A percentile compares a stretch with the other conserved stretches of the same genome.
These are phyloP conservation scores for Steatornis caripensis DNA, from an alignment of 2,113 vertebrate species.

Conservation along the genomic window DNA sequence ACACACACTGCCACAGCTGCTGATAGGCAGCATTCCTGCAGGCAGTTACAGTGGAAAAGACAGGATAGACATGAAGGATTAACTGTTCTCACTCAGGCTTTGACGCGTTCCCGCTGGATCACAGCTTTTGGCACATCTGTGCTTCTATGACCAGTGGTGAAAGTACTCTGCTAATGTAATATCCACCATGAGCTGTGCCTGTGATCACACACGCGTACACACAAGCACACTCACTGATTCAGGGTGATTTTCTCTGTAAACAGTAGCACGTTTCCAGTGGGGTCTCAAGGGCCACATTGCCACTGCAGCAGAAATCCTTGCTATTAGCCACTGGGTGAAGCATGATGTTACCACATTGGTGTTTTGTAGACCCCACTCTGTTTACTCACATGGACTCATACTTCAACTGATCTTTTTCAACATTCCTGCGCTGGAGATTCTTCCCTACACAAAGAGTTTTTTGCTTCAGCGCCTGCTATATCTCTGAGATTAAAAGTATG, in stretches of 20 bases:
- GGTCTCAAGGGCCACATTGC: neutral
- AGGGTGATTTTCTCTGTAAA: neutral
- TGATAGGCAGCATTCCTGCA: slow-evolving; percentile 21
- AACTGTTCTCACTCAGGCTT: slow-evolving; percentile 41
- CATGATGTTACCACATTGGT: neutral
- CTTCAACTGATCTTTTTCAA: neutral
- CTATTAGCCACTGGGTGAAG: neutral
- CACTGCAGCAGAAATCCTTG: neutral
- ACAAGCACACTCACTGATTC: neutral
- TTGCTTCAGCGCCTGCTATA: neutral
- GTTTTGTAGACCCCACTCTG: neutral
- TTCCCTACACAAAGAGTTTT: neutral
- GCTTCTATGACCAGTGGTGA: neutral
- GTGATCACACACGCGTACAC: neutral
- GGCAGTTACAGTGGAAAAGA: slow-evolving; percentile 2
- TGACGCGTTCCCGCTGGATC: slow-evolving; percentile 7
- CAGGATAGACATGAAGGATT: neutral
- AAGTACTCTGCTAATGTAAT: neutral
- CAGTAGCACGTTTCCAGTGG: neutral
- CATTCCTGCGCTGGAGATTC: neutral
- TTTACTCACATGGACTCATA: neutral
- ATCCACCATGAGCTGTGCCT: neutral
- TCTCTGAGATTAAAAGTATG: neutral
- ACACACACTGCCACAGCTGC: neutral
- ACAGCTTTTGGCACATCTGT: slow-evolving; percentile 15